These are phyloP conservation scores for Eleutherodactylus coqui DNA, from an alignment of 2,797 vertebrate genomes.

Conservation along the genomic window DNA sequence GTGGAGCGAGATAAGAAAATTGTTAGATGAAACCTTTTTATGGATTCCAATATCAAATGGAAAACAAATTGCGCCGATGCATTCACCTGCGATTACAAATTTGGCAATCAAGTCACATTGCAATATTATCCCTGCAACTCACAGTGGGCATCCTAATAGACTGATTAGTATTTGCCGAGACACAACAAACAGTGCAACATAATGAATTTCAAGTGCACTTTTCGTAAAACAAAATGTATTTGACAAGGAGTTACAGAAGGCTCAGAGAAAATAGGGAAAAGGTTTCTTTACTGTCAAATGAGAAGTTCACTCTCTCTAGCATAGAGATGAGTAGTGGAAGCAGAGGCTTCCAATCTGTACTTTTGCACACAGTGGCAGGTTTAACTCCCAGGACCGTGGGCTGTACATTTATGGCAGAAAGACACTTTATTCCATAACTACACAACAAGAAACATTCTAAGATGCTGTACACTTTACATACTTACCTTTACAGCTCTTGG, in stretches of 20 bases:
- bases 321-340: neutral
- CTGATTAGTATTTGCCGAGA: slow-evolving; percentile 16
- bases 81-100: slow-evolving; percentile 9
- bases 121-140: slow-evolving; percentile 4
- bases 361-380: neutral
- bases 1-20: neutral
- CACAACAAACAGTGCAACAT: slow-evolving; percentile 11
- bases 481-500: too few relatives aligned
- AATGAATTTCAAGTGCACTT: slow-evolving; percentile 24
- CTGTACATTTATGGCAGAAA: too few relatives aligned
- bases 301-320: neutral
- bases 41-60: neutral
- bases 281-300: neutral
- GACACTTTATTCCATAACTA: too few relatives aligned
- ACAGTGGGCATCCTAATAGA: slow-evolving; percentile 16
- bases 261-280: neutral
- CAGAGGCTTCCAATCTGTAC: too few relatives aligned
- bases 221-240: neutral
- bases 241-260: neutral
- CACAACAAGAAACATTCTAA: too few relatives aligned
- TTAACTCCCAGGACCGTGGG: neutral
- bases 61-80: neutral
- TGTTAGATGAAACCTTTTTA: neutral
- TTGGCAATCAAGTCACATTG: slow-evolving; percentile 22
- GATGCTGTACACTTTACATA: too few relatives aligned